Base-by-base conservation (phyloP, 2,113 vertebrate genomes). In the Synodontis membranacea region DNA sequence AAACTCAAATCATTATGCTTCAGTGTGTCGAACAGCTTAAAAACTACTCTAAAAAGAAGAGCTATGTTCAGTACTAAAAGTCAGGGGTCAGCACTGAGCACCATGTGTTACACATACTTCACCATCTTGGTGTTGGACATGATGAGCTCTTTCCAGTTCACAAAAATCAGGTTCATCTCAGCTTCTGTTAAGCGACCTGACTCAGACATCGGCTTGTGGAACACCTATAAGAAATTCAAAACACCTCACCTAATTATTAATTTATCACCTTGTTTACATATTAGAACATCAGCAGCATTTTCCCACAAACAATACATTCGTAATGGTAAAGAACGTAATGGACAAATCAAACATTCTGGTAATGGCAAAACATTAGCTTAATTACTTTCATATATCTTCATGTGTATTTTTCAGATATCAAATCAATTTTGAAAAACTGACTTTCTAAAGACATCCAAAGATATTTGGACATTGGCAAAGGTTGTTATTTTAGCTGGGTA, bases 81-180 rank as follows among this genome's bases (percentile, higher is more conserved):
- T 4, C 23, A 31, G 52, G 21, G 25, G 58, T 28, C 23, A 84
- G 34, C 5, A 9, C 31, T 66, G 44, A 54, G 56, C 44, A 68
- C 15, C 23, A 28, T 5, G 28, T 25, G 1, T 7, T 84, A 56
- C 8, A 96, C 96, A 94, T 94, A 99, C 98, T 97, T 98, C 39
- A 97, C 92, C 74, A 99, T 89, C 90, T 97, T 98, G 0, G 95
- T 96, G 92, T 97, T 99, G 86, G 96, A 97, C 92, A 94, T 92
- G 86, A 97, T 97, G 88, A 99, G 96, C 23, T 99, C 98, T 66
- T 96, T 97, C 98, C 98, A 99, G 95, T 99, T 99, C 64, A 97
- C 96, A 89, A 99, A 99, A 90, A 99, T 97, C 93, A 97, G 93
- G 70, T 88, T 85, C 96, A 98, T 97, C 90, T 99, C 98, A 48